Evolutionary conservation across 2,113 vertebrate genomes (phyloP).

Genomic region (Scomber japonicus): DNA sequence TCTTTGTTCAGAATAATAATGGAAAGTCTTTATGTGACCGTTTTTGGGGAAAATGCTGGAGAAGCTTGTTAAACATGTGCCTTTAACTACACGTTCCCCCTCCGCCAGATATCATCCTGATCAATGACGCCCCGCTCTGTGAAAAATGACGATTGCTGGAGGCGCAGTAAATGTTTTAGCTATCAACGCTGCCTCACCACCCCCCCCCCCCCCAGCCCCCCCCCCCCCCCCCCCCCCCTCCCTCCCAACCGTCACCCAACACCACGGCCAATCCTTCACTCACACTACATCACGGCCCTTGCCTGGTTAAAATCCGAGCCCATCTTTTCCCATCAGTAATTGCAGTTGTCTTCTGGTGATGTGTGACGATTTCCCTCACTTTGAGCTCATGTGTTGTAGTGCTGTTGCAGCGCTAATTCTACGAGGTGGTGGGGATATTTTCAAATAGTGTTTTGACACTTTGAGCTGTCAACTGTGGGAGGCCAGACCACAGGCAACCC

Average conservation of each 20-base stretch:
- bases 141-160: conserved; percentile 57
- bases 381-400: conserved; percentile 39
- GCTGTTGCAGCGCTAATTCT: conserved; percentile 26
- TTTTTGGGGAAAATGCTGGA: conserved; percentile 50
- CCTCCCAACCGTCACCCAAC: conserved; percentile 11
- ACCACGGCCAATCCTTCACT: conserved; percentile 46
- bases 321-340: conserved; percentile 55
- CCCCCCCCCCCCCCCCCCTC: too few species aligned
- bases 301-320: conserved; percentile 46
- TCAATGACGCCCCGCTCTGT: conserved; percentile 54
- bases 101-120: conserved; percentile 64
- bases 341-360: conserved; percentile 56
- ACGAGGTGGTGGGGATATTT: conserved; percentile 46
- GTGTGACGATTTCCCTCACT: conserved; percentile 41
- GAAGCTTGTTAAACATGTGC: conserved; percentile 73
- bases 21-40: conserved; percentile 66
- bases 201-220: neutral
- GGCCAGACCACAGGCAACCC: conserved; percentile 39
- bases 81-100: conserved; percentile 63
- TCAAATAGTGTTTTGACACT: conserved; percentile 64
- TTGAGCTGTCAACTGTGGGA: conserved; percentile 30
- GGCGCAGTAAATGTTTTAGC: conserved; percentile 63
- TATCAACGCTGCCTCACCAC: conserved; percentile 61
- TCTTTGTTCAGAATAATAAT: conserved; percentile 70
- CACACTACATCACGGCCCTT: conserved; percentile 38